A percentile compares a stretch with the other conserved stretches of the same genome.
Conservation (phyloP, 30 jellyfish, hydroid and myxozoan genomes). For the Hydra vulgaris region DNA sequence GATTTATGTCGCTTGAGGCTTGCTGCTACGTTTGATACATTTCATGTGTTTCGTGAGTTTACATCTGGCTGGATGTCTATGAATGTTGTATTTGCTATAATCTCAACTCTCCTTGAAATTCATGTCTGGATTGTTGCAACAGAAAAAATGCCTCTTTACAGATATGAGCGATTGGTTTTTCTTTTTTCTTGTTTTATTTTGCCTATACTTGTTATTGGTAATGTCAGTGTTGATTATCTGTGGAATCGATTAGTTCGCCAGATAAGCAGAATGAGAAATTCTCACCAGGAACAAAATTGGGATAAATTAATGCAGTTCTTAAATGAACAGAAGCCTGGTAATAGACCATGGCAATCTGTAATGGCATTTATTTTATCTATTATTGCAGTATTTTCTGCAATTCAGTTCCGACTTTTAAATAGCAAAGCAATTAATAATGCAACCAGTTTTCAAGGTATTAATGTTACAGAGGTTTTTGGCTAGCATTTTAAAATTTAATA, state of each 20-base stretch:
- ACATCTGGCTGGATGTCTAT: conserved; percentile 98
- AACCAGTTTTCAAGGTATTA: conserved; percentile 36
- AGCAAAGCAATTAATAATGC: conserved; percentile 95
- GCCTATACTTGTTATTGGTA: conserved; percentile 89
- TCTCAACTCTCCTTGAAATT: conserved; percentile 63
- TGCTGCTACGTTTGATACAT: conserved; percentile 92
- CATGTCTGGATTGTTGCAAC: conserved; percentile 82
- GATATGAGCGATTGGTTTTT: conserved; percentile 75
- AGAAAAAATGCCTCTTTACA: conserved; percentile 44
- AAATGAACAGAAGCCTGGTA: conserved; percentile 96
- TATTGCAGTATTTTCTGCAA: conserved; percentile 94
- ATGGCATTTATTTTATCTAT: conserved; percentile 93
- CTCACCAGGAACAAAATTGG: conserved; percentile 66
- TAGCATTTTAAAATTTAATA: background rate
- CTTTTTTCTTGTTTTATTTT: conserved; percentile 71
- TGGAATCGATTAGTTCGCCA: conserved; percentile 94
- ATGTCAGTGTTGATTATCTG: conserved; percentile 80
- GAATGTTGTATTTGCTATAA: conserved; percentile 67
- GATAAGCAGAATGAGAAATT: conserved; percentile 75
- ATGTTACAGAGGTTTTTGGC: conserved; percentile 26
- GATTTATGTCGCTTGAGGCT: conserved; percentile 87
- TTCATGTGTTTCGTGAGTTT: conserved; percentile 85
- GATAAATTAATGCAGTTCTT: conserved; percentile 91
- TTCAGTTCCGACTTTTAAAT: conserved; percentile 87
- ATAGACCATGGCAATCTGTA: conserved; percentile 96